These are phyloP conservation scores for Ichneumoninae sp. DNA, from an alignment of 2,888 invertebrate species.

Conservation along the genomic window DNA sequence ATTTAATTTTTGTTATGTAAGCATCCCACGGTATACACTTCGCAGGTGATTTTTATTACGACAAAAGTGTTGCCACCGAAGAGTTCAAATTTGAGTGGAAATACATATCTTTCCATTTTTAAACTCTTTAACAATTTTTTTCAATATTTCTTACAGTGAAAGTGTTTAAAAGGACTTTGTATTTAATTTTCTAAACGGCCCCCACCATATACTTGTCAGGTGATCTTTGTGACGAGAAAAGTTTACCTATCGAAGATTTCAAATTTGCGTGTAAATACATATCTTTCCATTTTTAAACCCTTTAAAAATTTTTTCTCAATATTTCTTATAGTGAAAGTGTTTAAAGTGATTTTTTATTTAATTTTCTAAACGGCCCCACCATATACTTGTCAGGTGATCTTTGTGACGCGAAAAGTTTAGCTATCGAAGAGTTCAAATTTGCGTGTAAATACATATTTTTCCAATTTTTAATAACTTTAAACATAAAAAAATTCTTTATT, in stretches of 20 bases:
- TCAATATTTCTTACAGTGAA: too few species aligned
- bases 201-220: constrained; percentile 9
- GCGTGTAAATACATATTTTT: background rate
- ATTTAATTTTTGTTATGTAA: background rate
- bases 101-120: background rate
- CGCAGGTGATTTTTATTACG: background rate
- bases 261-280: background rate
- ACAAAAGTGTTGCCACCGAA: background rate
- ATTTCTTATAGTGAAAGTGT: too few species aligned
- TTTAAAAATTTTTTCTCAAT: too few species aligned
- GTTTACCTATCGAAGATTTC: background rate
- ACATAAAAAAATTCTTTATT: background rate
- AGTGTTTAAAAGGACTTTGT: too few species aligned
- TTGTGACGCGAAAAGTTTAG: background rate
- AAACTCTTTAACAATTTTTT: too few species aligned
- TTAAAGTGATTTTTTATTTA: too few species aligned
- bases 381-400: background rate
- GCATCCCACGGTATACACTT: background rate
- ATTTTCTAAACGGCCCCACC: constrained; percentile 17
- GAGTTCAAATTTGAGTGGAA: too few species aligned
- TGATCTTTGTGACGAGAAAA: background rate
- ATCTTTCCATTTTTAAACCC: background rate
- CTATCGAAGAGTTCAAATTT: too few species aligned
- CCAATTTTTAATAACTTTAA: too few species aligned
- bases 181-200: background rate